Evolutionary conservation across 2,113 vertebrate species (phyloP).

Genomic region (Siniperca knerii): DNA sequence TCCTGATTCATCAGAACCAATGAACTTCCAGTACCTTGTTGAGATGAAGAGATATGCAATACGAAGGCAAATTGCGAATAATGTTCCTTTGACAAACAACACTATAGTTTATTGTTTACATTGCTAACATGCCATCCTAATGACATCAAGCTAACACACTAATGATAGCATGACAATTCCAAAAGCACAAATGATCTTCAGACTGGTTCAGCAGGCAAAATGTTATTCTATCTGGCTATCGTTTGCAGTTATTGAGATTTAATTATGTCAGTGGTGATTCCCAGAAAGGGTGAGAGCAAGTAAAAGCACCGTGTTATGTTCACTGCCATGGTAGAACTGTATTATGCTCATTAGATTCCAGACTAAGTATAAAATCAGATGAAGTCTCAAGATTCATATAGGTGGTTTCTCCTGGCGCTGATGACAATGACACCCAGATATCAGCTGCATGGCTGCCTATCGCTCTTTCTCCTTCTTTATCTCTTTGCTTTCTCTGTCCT

Average conservation of each 20-base stretch:
- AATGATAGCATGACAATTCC: conserved; percentile 58
- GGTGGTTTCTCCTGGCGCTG: conserved; percentile 29
- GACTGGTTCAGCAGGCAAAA: conserved; percentile 32
- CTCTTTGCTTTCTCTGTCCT: conserved; percentile 8
- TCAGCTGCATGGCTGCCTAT: conserved; percentile 49
- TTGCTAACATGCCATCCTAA: conserved; percentile 53
- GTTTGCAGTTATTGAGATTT: conserved; percentile 55
- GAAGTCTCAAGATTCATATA: conserved; percentile 57
- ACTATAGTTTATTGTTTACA: conserved; percentile 55
- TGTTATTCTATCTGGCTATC: conserved; percentile 29
- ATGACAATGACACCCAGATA: conserved; percentile 63
- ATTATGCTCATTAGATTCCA: conserved; percentile 66
- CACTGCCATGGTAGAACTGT: conserved; percentile 25
- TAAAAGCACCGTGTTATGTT: conserved; percentile 45
- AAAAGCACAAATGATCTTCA: conserved; percentile 52
- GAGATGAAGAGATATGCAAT: conserved; percentile 64
- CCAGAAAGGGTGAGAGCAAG: conserved; percentile 50
- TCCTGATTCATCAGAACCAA: conserved; percentile 61
- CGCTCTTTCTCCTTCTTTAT: conserved; percentile 49
- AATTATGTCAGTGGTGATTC: conserved; percentile 67
- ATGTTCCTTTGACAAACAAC: conserved; percentile 56
- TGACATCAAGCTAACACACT: conserved; percentile 48
- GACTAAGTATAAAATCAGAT: conserved; percentile 65
- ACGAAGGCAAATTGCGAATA: conserved; percentile 63
- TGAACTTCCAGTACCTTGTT: conserved; percentile 55